These are phyloP conservation scores for Epinotia demarniana DNA, from an alignment of 2,888 invertebrate species.

Conservation along the genomic window DNA sequence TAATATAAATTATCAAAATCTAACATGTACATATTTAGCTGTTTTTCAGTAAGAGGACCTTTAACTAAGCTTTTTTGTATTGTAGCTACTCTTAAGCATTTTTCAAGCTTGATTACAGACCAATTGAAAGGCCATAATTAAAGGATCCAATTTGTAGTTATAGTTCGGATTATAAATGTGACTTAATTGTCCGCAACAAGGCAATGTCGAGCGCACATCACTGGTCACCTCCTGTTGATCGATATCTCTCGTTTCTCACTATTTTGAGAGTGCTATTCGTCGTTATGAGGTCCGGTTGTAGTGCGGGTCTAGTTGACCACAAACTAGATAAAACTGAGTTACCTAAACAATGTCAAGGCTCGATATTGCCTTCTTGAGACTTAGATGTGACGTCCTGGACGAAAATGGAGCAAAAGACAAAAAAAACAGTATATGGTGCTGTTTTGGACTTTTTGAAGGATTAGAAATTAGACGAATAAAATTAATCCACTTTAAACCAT, in stretches of 20 bases:
- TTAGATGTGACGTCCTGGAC: constrained; percentile 24
- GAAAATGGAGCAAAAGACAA: constrained; percentile 36
- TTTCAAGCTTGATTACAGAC: constrained; percentile 76
- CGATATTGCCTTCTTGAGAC: constrained; percentile 5
- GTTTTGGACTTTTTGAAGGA: constrained; percentile 31
- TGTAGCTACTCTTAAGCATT: constrained; percentile 61
- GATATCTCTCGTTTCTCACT: not conserved
- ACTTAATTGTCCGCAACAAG: not conserved
- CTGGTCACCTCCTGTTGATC: not conserved
- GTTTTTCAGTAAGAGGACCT: constrained; percentile 24
- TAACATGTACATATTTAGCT: constrained; percentile 22
- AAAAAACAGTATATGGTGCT: constrained; percentile 24
- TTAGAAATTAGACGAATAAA: constrained; percentile 2
- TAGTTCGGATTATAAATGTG: constrained; percentile 48
- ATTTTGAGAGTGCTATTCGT: not conserved
- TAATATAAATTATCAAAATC: not conserved
- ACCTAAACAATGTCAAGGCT: not conserved
- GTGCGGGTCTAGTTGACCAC: not conserved
- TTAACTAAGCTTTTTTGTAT: constrained; percentile 39
- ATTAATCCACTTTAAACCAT: constrained; percentile 13
- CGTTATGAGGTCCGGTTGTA: not conserved
- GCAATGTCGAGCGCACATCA: constrained; percentile 1
- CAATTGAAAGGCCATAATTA: constrained; percentile 69
- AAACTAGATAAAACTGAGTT: not conserved
- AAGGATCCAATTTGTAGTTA: constrained; percentile 67